Evolutionary conservation across 2,797 vertebrate genomes (phyloP).

Genomic region (Acanthurus tractus): DNA sequence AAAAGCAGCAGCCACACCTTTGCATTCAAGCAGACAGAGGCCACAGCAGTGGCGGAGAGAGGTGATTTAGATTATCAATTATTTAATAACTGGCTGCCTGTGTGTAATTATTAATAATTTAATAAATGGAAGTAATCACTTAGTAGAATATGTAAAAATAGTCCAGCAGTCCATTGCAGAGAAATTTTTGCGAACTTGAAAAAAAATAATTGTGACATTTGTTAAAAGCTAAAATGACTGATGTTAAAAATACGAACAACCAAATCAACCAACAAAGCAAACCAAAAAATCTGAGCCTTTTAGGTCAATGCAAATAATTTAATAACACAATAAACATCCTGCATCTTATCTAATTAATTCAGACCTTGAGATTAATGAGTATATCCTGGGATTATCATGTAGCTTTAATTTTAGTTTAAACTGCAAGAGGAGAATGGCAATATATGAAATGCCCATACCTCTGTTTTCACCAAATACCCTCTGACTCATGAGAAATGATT

Average conservation of each 20-base stretch:
- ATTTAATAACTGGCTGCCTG: constrained; percentile 18
- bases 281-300: constrained; percentile 5
- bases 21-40: constrained; percentile 8
- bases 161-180: neutral
- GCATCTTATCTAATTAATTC: neutral
- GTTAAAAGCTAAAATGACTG: neutral
- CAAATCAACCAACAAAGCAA: neutral
- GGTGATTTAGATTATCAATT: constrained; percentile 30
- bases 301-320: constrained; percentile 19
- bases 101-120: constrained; percentile 23
- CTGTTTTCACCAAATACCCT: neutral
- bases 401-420: constrained; percentile 10
- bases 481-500: no score
- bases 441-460: neutral
- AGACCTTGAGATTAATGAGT: constrained; percentile 22
- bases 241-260: neutral
- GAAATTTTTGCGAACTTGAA: neutral
- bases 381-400: neutral
- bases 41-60: constrained; percentile 12
- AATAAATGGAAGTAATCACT: constrained; percentile 11
- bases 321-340: constrained; percentile 13
- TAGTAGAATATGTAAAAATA: neutral
- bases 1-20: constrained; percentile 38
- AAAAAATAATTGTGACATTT: neutral
- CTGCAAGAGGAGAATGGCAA: neutral